phyloP scores from a whole-genome alignment of 2,113 vertebrate genomes.

The Halcyon senegalensis region DNA sequence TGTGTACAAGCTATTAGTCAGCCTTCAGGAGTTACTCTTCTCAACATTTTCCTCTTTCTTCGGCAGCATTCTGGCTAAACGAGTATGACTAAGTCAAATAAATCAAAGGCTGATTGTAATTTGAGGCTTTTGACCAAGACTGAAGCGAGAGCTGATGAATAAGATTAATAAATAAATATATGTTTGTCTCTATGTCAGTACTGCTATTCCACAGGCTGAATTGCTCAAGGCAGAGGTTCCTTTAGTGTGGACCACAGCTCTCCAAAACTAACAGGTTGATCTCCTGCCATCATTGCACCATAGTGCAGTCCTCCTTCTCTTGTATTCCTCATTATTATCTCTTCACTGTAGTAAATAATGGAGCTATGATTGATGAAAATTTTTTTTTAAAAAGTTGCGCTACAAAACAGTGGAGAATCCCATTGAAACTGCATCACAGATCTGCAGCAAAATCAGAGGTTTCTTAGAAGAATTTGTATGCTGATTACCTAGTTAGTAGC shows the following conservation, averaged over 20 bases:
- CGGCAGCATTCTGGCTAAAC: background rate
- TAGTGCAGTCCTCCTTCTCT: background rate
- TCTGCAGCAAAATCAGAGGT: background rate
- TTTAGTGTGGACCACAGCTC: background rate
- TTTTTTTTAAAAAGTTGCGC: background rate
- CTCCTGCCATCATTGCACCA: background rate
- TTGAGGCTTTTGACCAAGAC: background rate
- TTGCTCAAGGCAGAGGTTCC: background rate
- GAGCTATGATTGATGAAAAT: background rate
- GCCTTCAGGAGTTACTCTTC: slow-evolving; percentile 38
- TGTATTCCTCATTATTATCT: background rate
- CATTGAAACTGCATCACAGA: background rate
- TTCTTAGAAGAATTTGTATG: background rate
- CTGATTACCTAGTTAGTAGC: background rate
- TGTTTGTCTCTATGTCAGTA: background rate
- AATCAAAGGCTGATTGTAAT: background rate
- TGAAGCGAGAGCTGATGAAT: background rate
- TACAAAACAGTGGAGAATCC: background rate
- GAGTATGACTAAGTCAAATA: background rate
- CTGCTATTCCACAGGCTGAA: background rate
- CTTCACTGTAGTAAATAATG: background rate
- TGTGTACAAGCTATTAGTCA: slow-evolving; percentile 40
- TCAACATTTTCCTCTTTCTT: background rate
- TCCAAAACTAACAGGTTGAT: background rate
- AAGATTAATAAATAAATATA: background rate